phyloP scores from a whole-genome alignment of 2,797 vertebrate species.

The Artibeus lituratus region DNA sequence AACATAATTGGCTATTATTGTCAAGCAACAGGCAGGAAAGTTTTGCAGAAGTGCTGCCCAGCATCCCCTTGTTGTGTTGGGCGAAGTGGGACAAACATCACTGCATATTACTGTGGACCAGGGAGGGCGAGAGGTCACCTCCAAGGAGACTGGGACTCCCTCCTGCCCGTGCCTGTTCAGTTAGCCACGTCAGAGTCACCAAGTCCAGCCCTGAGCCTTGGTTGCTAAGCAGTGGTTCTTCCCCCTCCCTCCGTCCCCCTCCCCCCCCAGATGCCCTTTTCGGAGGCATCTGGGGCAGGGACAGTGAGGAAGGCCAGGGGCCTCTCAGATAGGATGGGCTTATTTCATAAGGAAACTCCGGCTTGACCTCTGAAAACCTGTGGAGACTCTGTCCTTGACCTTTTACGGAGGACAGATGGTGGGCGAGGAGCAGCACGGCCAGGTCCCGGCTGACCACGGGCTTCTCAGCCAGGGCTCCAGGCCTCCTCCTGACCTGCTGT shows the following conservation, averaged over 20 bases:
- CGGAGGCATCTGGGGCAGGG: background rate
- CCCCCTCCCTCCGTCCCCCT: too few relatives aligned
- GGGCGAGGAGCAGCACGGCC: too few relatives aligned
- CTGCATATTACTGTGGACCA: background rate
- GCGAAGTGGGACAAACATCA: fast-evolving
- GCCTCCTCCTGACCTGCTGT: background rate
- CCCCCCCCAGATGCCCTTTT: background rate
- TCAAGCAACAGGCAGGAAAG: background rate
- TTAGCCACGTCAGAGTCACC: fast-evolving
- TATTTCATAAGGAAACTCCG: background rate
- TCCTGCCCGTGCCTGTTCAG: background rate
- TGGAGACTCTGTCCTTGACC: background rate
- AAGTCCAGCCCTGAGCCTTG: background rate
- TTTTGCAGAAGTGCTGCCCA: background rate
- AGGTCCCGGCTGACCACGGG: fast-evolving
- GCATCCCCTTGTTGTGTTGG: background rate
- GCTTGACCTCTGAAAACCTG: background rate
- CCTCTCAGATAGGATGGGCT: too few relatives aligned
- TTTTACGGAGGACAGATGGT: too few relatives aligned
- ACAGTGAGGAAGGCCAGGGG: background rate
- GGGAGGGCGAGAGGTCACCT: background rate
- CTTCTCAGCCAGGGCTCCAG: background rate
- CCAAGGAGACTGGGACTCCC: fast-evolving
- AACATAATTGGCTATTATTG: background rate
- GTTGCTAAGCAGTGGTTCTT: background rate